Evolutionary conservation across 2,888 invertebrate species (phyloP).

Genomic region (Odontocolon sp.): DNA sequence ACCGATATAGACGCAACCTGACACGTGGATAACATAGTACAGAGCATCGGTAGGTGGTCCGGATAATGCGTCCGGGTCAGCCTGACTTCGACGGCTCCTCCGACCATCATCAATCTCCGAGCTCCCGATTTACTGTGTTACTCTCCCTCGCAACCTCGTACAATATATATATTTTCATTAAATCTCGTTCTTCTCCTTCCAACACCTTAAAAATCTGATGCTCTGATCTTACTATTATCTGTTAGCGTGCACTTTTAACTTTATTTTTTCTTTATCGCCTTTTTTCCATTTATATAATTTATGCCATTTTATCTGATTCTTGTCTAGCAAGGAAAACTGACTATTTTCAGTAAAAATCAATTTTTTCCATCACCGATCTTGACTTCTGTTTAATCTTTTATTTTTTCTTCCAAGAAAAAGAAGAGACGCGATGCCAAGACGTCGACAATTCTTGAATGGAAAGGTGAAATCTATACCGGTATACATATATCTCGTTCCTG

Average conservation of each 20-base stretch:
- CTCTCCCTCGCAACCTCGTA: conserved; percentile 74
- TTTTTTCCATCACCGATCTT: background rate
- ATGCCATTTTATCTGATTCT: too few relatives aligned
- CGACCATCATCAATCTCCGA: conserved; percentile 77
- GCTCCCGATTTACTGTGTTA: conserved; percentile 63
- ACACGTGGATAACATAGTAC: conserved; percentile 22
- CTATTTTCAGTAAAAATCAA: too few relatives aligned
- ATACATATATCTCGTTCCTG: conserved; percentile 62
- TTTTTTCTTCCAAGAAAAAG: background rate
- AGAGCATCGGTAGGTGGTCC: conserved; percentile 71
- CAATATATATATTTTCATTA: conserved; percentile 81
- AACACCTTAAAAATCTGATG: background rate
- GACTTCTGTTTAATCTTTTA: background rate
- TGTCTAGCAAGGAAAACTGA: too few relatives aligned
- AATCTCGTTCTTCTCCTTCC: conserved; percentile 60
- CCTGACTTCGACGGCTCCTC: conserved; percentile 74
- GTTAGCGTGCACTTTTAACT: background rate
- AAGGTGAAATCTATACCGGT: conserved; percentile 73
- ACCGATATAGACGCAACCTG: conserved; percentile 13
- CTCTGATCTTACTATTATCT: background rate
- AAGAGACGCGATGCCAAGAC: background rate
- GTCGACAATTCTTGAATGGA: conserved; percentile 73
- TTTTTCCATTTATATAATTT: background rate
- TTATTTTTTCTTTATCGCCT: background rate
- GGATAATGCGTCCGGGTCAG: conserved; percentile 79